Percentiles rank a stretch among this genome's conserved stretches.
phyloP scores from a whole-genome alignment of 2,113 vertebrate genomes.

The Sylvicapra grimmia region DNA sequence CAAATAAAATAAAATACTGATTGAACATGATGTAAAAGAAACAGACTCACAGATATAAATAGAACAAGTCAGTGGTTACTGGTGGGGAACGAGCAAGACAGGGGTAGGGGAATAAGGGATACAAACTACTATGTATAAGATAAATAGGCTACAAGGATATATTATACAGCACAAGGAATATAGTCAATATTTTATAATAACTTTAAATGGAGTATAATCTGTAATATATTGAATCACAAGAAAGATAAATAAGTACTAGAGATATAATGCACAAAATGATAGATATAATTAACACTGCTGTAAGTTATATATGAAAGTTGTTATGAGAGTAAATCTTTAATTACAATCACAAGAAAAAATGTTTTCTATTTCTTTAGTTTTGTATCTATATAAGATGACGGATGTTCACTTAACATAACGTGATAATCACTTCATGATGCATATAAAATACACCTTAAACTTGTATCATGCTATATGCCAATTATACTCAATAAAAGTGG shows the following conservation, averaged over 20 bases:
- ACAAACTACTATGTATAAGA: background rate
- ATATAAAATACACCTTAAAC: background rate
- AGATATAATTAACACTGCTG: background rate
- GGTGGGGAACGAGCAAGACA: background rate
- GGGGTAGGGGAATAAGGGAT: background rate
- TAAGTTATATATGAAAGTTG: background rate
- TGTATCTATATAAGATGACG: background rate
- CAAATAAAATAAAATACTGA: background rate
- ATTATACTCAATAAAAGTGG: background rate
- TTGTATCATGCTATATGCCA: background rate
- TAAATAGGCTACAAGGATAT: background rate
- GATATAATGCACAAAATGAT: background rate
- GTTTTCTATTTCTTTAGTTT: background rate
- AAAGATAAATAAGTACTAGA: background rate
- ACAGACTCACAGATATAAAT: background rate
- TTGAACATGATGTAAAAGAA: background rate
- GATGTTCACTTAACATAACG: background rate
- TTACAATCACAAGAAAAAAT: background rate
- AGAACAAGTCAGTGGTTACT: background rate
- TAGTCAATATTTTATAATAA: background rate
- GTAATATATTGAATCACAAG: background rate
- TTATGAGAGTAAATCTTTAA: background rate
- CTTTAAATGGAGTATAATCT: background rate
- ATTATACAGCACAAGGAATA: background rate
- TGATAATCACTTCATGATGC: background rate